Conservation (phyloP, 2,113 vertebrate genomes). For the Ictalurus furcatus region DNA sequence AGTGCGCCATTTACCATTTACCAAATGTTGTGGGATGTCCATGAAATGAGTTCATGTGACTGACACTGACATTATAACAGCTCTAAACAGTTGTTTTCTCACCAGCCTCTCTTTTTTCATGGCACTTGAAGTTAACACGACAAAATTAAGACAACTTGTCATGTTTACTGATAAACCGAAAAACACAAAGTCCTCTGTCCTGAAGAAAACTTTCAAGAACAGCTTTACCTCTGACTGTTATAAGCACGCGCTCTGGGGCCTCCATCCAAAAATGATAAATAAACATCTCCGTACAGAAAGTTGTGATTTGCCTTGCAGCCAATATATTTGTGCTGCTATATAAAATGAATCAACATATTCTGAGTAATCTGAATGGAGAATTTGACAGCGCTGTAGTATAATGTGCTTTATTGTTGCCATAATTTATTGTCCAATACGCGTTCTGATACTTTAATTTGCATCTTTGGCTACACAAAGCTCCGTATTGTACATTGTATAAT, state of each 20-base stretch:
- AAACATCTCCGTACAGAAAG: background rate
- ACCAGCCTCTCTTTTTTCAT: no score
- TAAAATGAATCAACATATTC: background rate
- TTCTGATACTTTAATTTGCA: conserved; percentile 37
- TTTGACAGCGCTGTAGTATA: background rate
- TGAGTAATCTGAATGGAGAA: background rate
- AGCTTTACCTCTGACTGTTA: background rate
- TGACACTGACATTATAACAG: background rate
- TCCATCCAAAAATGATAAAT: background rate
- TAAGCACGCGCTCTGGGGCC: no score
- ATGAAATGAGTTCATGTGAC: background rate
- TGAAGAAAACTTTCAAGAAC: background rate
- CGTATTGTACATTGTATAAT: conserved; percentile 12
- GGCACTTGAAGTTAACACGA: no score
- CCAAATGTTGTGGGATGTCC: background rate
- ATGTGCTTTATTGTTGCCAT: conserved; percentile 8
- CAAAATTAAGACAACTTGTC: background rate
- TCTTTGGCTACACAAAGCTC: background rate
- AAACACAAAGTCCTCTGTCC: background rate
- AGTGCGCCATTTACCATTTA: no score
- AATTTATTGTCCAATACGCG: conserved; percentile 18
- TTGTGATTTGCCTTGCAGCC: background rate
- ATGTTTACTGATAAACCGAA: background rate
- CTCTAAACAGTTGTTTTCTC: background rate
- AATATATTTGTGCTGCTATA: background rate